A percentile compares a stretch with the other conserved stretches of the same genome.
Evolutionary conservation across 30 jellyfish, hydroid and myxozoan species (phyloP).

Genomic region (Turritopsis dohrnii): DNA sequence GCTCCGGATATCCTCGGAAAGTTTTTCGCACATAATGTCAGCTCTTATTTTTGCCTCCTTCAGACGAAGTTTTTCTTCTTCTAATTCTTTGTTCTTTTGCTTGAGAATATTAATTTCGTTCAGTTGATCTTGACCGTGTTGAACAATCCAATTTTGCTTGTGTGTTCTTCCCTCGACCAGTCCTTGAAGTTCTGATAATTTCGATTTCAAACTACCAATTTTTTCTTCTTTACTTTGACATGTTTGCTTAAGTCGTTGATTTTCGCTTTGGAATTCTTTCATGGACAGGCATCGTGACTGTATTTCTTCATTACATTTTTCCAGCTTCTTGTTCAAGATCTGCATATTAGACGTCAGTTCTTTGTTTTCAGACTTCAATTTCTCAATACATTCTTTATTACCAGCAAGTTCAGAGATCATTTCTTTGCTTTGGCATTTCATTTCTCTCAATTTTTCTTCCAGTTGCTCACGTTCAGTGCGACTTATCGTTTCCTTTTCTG

Average conservation of each 20-base stretch:
- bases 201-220: neutral
- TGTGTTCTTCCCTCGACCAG: neutral
- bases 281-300: neutral
- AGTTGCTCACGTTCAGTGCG: neutral
- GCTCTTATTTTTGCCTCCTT: neutral
- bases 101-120: neutral
- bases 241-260: neutral
- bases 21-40: neutral
- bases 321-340: neutral
- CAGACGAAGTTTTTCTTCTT: neutral
- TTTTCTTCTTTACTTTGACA: neutral
- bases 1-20: neutral
- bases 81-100: neutral
- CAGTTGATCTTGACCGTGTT: neutral
- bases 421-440: neutral
- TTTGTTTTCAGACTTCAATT: neutral
- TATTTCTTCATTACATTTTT: neutral
- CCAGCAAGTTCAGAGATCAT: neutral
- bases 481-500: neutral
- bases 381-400: neutral
- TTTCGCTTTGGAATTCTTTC: neutral
- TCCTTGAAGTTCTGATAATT: conserved; percentile 12
- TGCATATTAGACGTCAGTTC: neutral
- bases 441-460: neutral
- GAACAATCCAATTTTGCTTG: conserved; percentile 1